Base-by-base conservation (phyloP, 2,797 vertebrate genomes). In the Lepilemur septentrionalis region DNA sequence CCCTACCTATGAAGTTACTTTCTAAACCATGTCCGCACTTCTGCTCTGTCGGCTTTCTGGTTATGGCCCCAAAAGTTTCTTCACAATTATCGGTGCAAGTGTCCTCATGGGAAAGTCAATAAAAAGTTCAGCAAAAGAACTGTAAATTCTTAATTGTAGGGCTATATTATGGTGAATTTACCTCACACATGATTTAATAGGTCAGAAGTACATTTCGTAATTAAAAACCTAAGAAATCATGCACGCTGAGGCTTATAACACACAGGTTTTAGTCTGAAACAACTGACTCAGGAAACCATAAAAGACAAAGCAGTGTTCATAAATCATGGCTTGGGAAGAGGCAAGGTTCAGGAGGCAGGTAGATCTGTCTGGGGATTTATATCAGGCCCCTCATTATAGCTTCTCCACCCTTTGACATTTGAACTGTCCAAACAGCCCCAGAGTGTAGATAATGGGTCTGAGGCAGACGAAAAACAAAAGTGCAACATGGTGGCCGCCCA, bases 191-290 rank as follows among this genome's bases (percentile, higher is more conserved):
- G 88, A 98, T 98, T 98, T 97, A 98, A 97, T 96, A 97, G 93
- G 97, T 98, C 98, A 97, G 97, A 98, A 98, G 91, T 97, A 94
- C 93, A 93, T 98, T 97, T 97, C 89, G 95, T 98, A 98, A 98
- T 98, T 98, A 98, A 97, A 98, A 98, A 93, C 97, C 97, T 98
- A 98, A 96, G 89, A 97, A 97, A 98, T 98, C 91, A 91, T 97
- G 94, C 97, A 93, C 61, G 30, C 91, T 91, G 96, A 97, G 98
- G 96, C 95, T 98, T 95, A 98, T 97, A 98, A 98, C 95, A 96
- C 93, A 96, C 93, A 95, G 52, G 97, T 97, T 98, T 96, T 97
- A 97, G 96, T 97, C 72, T 98, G 97, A 98, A 98, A 98, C 91
- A 97, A 95, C 96, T 97, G 97, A 98, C 97, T 98, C 95, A 96